phyloP scores from a whole-genome alignment of 2,113 vertebrate genomes.

The Colistium nudipinnis region DNA sequence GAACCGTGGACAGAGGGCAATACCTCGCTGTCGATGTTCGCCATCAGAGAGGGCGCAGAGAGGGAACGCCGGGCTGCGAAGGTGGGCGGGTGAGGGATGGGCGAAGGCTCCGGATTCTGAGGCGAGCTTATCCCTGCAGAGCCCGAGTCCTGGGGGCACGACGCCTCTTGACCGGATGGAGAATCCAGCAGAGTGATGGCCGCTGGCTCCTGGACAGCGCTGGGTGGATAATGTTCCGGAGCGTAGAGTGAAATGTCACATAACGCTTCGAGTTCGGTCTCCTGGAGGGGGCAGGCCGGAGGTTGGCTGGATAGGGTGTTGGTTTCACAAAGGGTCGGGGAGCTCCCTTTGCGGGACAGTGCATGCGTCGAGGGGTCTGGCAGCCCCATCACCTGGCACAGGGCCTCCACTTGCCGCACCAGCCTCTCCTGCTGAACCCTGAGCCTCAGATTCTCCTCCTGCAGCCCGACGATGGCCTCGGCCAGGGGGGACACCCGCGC shows the following conservation, averaged over 20 bases:
- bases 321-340: constrained; percentile 11
- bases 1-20: constrained; percentile 38
- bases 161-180: not conserved
- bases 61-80: constrained; percentile 83
- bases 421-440: constrained; percentile 84
- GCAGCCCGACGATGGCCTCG: constrained; percentile 75
- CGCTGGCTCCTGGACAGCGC: not conserved
- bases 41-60: constrained; percentile 75
- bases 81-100: constrained; percentile 81
- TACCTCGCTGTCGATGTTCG: constrained; percentile 79
- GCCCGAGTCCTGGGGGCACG: constrained; percentile 11
- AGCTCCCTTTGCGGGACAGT: constrained; percentile 68
- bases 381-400: constrained; percentile 77
- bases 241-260: not conserved
- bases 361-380: constrained; percentile 69
- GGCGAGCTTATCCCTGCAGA: not conserved
- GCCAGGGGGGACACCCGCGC: constrained; percentile 76
- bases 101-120: constrained; percentile 35
- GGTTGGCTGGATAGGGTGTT: constrained; percentile 3
- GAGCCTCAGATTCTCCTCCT: constrained; percentile 85
- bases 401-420: constrained; percentile 78
- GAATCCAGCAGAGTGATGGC: not conserved
- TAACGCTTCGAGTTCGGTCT: not conserved
- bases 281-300: not conserved
- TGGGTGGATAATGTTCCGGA: not conserved